Percentiles rank a stretch among this genome's conserved stretches.
Evolutionary conservation across 2,888 invertebrate genomes (phyloP).

Genomic region (Ornithoptera priamus): DNA sequence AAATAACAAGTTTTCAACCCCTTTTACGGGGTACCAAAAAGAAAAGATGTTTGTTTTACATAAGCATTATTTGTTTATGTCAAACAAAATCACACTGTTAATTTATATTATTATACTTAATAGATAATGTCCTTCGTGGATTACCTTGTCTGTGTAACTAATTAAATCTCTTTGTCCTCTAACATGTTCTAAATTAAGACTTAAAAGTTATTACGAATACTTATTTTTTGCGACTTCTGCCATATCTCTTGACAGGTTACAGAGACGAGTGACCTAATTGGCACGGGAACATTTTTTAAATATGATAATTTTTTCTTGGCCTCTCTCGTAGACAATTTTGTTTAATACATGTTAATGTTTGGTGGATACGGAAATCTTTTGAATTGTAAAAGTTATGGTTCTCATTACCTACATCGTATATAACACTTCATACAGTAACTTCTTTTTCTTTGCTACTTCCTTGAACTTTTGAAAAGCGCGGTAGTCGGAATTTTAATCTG

Average conservation of each 20-base stretch:
- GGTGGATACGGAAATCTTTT: not conserved
- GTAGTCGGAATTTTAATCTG: too few relatives aligned
- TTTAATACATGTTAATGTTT: constrained; percentile 10
- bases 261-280: constrained; percentile 69
- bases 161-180: constrained; percentile 9
- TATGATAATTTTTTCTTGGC: constrained; percentile 49
- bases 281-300: constrained; percentile 56
- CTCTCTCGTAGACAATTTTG: constrained; percentile 31
- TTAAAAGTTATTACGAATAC: constrained; percentile 19
- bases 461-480: not conserved
- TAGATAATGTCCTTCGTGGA: too few relatives aligned
- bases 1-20: too few relatives aligned
- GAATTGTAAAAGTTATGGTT: not conserved
- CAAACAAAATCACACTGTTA: too few relatives aligned
- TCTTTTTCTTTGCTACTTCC: not conserved
- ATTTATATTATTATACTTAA: too few relatives aligned
- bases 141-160: not conserved
- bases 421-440: too few relatives aligned
- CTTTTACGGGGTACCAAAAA: too few relatives aligned
- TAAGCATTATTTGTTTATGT: too few relatives aligned
- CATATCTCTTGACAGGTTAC: constrained; percentile 48
- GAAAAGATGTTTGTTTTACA: too few relatives aligned
- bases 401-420: too few relatives aligned
- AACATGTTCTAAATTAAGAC: constrained; percentile 31
- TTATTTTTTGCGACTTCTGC: constrained; percentile 43